phyloP scores from a whole-genome alignment of 1,140 invertebrate genomes.

The Papilio aristodemus region DNA sequence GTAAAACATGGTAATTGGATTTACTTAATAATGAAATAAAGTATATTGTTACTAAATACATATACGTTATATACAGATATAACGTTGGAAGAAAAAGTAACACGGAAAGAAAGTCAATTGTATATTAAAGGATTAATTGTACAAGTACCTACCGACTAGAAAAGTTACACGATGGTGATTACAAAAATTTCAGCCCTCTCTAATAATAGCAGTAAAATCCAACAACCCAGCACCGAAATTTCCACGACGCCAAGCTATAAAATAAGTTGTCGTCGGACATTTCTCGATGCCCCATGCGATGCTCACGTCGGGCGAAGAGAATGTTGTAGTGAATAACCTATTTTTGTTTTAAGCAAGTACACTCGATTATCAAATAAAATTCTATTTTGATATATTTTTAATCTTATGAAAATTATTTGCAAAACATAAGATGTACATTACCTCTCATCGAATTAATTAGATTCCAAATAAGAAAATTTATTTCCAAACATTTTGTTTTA shows the following conservation, averaged over 20 bases:
- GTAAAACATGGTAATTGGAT: too few relatives aligned
- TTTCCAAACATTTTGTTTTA: too few relatives aligned
- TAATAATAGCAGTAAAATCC: slow-evolving; percentile 8
- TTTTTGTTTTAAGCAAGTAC: background rate
- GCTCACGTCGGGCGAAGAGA: background rate
- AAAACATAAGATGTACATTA: too few relatives aligned
- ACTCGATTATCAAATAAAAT: background rate
- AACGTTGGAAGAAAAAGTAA: too few relatives aligned
- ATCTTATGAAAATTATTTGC: too few relatives aligned
- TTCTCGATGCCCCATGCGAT: background rate
- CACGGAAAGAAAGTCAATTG: too few relatives aligned
- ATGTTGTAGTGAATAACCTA: background rate
- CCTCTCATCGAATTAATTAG: too few relatives aligned
- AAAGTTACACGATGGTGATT: background rate
- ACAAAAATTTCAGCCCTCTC: background rate
- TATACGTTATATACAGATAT: too few relatives aligned
- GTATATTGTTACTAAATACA: too few relatives aligned
- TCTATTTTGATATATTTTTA: too few relatives aligned
- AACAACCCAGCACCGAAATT: slow-evolving; percentile 3
- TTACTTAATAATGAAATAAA: too few relatives aligned
- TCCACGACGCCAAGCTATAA: background rate
- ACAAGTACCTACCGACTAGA: background rate
- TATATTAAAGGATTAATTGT: background rate
- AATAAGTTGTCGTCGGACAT: background rate
- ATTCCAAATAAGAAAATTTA: too few relatives aligned